phyloP scores from a whole-genome alignment of 2,113 vertebrate genomes.

The Mustela nigripes region DNA sequence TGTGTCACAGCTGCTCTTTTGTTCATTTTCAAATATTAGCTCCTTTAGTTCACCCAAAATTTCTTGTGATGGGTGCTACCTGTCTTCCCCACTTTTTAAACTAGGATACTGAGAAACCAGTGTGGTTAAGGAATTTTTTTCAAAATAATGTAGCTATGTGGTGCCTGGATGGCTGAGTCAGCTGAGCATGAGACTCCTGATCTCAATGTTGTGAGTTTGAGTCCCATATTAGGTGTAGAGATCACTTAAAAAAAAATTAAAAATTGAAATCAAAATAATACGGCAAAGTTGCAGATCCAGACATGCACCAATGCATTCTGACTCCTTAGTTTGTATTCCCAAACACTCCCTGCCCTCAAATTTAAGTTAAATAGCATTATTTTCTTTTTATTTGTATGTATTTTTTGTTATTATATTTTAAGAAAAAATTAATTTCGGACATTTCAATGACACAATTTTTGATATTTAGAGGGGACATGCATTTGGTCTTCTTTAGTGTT shows the following conservation, averaged over 20 bases:
- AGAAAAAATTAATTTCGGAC: neutral
- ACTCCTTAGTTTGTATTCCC: neutral
- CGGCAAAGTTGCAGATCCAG: neutral
- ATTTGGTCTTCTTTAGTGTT: neutral
- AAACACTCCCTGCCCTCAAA: neutral
- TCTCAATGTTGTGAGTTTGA: neutral
- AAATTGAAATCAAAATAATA: neutral
- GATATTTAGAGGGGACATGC: neutral
- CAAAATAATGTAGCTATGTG: neutral
- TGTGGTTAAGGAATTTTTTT: neutral
- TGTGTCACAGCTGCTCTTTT: neutral
- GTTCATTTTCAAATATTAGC: neutral
- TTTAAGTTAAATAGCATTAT: neutral
- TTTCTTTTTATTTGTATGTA: neutral
- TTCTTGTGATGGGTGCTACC: neutral
- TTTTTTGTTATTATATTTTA: neutral
- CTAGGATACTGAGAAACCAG: neutral
- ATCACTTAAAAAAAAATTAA: neutral
- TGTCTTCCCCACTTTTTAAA: neutral
- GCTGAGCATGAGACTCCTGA: neutral
- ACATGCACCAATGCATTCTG: neutral
- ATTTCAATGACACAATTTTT: neutral
- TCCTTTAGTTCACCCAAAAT: neutral
- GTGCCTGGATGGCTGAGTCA: neutral
- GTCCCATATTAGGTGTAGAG: neutral